Evolutionary conservation across 2,888 invertebrate species (phyloP).

Genomic region (Drosophila stalkeri): DNA sequence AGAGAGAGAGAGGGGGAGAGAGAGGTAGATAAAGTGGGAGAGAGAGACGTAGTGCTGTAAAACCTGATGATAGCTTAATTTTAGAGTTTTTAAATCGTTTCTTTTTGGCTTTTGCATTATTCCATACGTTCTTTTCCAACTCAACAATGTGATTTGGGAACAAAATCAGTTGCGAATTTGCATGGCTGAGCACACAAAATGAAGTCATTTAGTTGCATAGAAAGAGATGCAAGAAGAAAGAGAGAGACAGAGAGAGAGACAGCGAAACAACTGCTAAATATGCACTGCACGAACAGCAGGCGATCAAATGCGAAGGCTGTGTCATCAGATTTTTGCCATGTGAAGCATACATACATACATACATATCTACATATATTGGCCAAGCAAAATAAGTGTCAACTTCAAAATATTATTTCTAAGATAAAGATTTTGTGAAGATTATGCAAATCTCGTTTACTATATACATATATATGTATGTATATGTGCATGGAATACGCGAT

Average conservation of each 20-base stretch:
- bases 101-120: slow-evolving; percentile 60
- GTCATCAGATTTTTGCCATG: slow-evolving; percentile 50
- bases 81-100: slow-evolving; percentile 78
- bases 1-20: neutral
- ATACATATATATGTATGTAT: neutral
- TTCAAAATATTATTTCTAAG: neutral
- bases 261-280: slow-evolving; percentile 38
- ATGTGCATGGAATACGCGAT: neutral
- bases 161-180: slow-evolving; percentile 78
- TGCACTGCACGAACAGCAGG: slow-evolving; percentile 52
- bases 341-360: neutral
- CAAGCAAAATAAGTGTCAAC: neutral
- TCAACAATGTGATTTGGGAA: slow-evolving; percentile 73
- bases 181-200: slow-evolving; percentile 64
- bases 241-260: neutral
- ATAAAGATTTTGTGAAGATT: neutral
- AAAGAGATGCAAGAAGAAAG: neutral
- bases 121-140: slow-evolving; percentile 32
- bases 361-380: neutral
- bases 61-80: slow-evolving; percentile 81
- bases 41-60: slow-evolving; percentile 55
- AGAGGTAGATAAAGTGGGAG: neutral
- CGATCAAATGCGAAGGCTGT: slow-evolving; percentile 48
- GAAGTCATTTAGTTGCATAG: slow-evolving; percentile 65
- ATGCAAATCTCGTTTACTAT: slow-evolving; percentile 12